phyloP scores from a whole-genome alignment of 2,888 invertebrate genomes.

The Dromius quadrimaculatus region DNA sequence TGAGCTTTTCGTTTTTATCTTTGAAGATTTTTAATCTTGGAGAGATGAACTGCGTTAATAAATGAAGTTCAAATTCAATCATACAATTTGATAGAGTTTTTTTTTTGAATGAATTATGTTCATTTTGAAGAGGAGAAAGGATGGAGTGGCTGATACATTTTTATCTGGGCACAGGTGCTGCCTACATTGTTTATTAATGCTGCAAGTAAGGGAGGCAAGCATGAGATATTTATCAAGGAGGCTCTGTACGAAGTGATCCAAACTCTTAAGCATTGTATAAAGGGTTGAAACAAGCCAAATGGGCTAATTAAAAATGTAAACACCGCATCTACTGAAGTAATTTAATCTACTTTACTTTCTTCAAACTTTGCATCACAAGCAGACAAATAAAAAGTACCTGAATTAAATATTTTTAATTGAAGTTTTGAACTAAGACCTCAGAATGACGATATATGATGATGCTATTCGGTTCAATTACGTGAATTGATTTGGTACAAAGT shows the following conservation, averaged over 20 bases:
- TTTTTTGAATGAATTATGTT: slow-evolving; percentile 21
- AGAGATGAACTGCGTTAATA: background rate
- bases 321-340: background rate
- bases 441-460: no score
- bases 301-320: slow-evolving; percentile 40
- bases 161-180: slow-evolving; percentile 44
- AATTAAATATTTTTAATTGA: slow-evolving; percentile 5
- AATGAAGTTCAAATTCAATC: no score
- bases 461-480: no score
- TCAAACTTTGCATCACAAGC: slow-evolving; percentile 1
- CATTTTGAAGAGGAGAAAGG: background rate
- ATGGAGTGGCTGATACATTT: slow-evolving; percentile 25
- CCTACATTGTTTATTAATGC: slow-evolving; percentile 37
- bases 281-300: slow-evolving; percentile 40
- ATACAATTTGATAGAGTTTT: no score
- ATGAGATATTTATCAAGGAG: slow-evolving; percentile 37
- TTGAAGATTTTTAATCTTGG: slow-evolving; percentile 26
- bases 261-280: slow-evolving; percentile 16
- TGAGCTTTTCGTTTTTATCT: slow-evolving; percentile 33
- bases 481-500: no score
- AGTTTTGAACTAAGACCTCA: no score
- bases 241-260: background rate
- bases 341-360: slow-evolving; percentile 11
- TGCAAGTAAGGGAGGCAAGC: background rate
- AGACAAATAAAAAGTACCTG: background rate